Evolutionary conservation across 2,113 vertebrate genomes (phyloP).

Genomic region (Peromyscus leucopus): DNA sequence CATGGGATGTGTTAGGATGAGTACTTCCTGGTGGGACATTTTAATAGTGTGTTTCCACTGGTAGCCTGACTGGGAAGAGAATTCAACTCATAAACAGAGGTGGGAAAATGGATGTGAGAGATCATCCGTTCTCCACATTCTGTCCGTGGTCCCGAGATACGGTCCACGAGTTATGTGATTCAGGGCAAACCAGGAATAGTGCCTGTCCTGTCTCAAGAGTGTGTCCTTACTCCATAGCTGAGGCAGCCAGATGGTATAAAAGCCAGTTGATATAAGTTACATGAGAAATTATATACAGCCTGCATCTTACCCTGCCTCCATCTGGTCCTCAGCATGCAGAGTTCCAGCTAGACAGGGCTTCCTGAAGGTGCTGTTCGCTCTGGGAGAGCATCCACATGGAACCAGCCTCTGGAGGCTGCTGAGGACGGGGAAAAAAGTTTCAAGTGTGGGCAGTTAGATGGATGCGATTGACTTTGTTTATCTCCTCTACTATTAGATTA

Average conservation of each 20-base stretch:
- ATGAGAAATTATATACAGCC: neutral
- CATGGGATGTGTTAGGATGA: neutral
- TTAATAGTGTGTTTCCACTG: neutral
- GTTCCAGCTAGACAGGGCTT: neutral
- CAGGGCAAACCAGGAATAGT: neutral
- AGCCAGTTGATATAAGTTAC: neutral
- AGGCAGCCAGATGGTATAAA: neutral
- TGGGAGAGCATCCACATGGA: neutral
- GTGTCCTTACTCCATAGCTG: neutral
- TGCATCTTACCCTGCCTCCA: fast-evolving
- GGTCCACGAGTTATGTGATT: neutral
- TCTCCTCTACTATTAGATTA: neutral
- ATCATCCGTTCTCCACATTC: neutral
- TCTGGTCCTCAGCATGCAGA: neutral
- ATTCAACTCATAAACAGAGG: neutral
- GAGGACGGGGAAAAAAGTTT: neutral
- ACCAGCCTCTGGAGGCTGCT: neutral
- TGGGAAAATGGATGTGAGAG: neutral
- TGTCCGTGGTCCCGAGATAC: neutral
- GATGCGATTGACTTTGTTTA: neutral
- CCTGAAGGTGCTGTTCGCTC: neutral
- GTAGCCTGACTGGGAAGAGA: neutral
- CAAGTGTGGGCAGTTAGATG: neutral
- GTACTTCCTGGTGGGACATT: neutral
- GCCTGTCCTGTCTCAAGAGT: neutral